These are phyloP conservation scores for Drosophila flavopinicola DNA, from an alignment of 2,888 invertebrate genomes.

Conservation along the genomic window DNA sequence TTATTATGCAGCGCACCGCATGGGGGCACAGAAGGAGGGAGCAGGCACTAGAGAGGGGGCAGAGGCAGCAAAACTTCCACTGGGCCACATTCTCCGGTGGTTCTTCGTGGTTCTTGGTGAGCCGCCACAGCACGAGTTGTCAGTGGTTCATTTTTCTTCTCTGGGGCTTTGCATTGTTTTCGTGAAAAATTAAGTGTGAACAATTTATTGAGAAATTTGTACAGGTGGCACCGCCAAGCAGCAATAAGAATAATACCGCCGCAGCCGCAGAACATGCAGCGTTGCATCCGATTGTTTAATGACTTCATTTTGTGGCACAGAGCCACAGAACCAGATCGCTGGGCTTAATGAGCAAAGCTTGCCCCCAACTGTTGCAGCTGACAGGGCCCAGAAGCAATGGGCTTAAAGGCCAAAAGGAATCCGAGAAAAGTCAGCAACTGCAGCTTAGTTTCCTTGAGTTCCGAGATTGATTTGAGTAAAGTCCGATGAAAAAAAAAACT, in stretches of 20 bases:
- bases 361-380: slow-evolving; percentile 52
- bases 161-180: slow-evolving; percentile 65
- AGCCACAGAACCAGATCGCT: slow-evolving; percentile 45
- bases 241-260: slow-evolving; percentile 12
- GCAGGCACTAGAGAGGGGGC: neutral
- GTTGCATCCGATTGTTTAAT: slow-evolving; percentile 72
- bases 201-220: slow-evolving; percentile 79
- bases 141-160: slow-evolving; percentile 76
- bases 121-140: slow-evolving; percentile 81
- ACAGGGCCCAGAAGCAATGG: slow-evolving; percentile 9
- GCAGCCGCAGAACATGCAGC: slow-evolving; percentile 45
- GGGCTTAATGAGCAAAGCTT: slow-evolving; percentile 63
- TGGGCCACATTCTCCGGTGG: slow-evolving; percentile 31
- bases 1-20: slow-evolving; percentile 76
- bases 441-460: slow-evolving; percentile 1
- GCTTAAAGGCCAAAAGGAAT: slow-evolving; percentile 21
- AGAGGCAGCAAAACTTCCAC: too few species aligned
- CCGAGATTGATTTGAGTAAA: slow-evolving; percentile 2
- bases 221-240: slow-evolving; percentile 66
- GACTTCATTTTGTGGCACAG: slow-evolving; percentile 63
- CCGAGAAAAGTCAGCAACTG: neutral
- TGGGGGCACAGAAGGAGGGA: slow-evolving; percentile 45
- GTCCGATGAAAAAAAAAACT: neutral
- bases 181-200: slow-evolving; percentile 79
- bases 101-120: slow-evolving; percentile 26